These are phyloP conservation scores for Gymnobelideus leadbeateri DNA, from an alignment of 2,113 vertebrate species.

Conservation along the genomic window DNA sequence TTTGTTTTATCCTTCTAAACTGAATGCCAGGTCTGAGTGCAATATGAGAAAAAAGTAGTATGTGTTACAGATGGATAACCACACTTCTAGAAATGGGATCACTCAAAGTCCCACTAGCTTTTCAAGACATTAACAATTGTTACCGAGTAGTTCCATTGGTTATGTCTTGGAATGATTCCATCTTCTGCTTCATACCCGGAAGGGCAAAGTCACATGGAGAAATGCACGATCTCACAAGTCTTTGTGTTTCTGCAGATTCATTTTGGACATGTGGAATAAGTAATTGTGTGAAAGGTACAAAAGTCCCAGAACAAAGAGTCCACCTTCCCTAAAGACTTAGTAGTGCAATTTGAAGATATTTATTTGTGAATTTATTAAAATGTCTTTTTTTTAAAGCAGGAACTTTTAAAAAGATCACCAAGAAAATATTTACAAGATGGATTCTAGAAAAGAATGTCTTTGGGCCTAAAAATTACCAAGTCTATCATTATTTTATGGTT, in stretches of 20 bases:
- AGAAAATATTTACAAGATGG: conserved; percentile 58
- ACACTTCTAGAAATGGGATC: conserved; percentile 18
- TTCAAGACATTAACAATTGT: conserved; percentile 5
- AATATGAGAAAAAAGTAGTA: conserved; percentile 37
- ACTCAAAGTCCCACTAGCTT: background rate
- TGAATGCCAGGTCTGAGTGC: conserved; percentile 59
- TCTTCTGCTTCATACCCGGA: background rate
- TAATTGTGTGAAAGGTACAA: conserved; percentile 39
- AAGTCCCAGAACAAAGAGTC: conserved; percentile 60
- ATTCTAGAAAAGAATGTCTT: conserved; percentile 64
- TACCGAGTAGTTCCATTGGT: conserved; percentile 43
- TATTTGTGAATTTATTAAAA: conserved; percentile 56
- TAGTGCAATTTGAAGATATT: background rate
- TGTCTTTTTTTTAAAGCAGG: background rate
- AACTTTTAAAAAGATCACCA: conserved; percentile 57
- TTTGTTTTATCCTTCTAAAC: conserved; percentile 47
- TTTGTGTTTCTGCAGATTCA: conserved; percentile 26
- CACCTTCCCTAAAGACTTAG: conserved; percentile 26
- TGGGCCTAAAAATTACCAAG: conserved; percentile 52
- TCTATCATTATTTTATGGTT: conserved; percentile 69
- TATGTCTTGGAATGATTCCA: background rate
- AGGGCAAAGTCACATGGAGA: conserved; percentile 23
- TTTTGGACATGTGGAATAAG: conserved; percentile 9
- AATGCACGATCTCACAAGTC: conserved; percentile 24
- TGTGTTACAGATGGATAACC: conserved; percentile 32